Conservation (phyloP, 2,888 invertebrate species). For the Trissoscelio sp. region DNA sequence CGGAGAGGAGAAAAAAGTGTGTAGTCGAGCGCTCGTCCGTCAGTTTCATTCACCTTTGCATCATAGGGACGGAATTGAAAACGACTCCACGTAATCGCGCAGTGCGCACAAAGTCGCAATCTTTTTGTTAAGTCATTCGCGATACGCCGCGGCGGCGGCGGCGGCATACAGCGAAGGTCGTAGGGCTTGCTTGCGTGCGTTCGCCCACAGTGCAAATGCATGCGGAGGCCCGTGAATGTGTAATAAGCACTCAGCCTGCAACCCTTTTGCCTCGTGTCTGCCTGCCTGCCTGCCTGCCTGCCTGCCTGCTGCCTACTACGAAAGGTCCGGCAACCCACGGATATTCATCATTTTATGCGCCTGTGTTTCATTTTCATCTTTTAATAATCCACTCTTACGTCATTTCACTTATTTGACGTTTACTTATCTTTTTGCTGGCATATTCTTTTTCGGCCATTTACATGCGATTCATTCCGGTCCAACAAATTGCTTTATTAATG, state of each 20-base stretch:
- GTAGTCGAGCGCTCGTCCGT: slow-evolving; percentile 42
- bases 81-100: slow-evolving; percentile 60
- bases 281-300: no score
- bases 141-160: slow-evolving; percentile 38
- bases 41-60: slow-evolving; percentile 59
- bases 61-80: slow-evolving; percentile 57
- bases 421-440: not conserved
- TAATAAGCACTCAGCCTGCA: slow-evolving; percentile 79
- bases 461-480: no score
- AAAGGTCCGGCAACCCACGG: slow-evolving; percentile 72
- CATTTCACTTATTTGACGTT: slow-evolving; percentile 40
- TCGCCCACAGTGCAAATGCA: slow-evolving; percentile 59
- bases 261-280: slow-evolving; percentile 71
- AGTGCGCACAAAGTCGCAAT: slow-evolving; percentile 60
- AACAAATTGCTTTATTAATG: no score
- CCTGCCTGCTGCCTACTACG: slow-evolving; percentile 42
- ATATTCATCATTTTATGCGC: slow-evolving; percentile 35
- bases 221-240: slow-evolving; percentile 75
- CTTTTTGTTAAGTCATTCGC: slow-evolving; percentile 68
- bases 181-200: slow-evolving; percentile 51
- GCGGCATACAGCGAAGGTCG: slow-evolving; percentile 54
- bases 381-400: slow-evolving; percentile 45
- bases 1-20: slow-evolving; percentile 10
- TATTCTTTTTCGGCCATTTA: slow-evolving; percentile 8
- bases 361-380: slow-evolving; percentile 37